Conservation (phyloP, 2,113 vertebrate species). For the Nycticorax nycticorax region DNA sequence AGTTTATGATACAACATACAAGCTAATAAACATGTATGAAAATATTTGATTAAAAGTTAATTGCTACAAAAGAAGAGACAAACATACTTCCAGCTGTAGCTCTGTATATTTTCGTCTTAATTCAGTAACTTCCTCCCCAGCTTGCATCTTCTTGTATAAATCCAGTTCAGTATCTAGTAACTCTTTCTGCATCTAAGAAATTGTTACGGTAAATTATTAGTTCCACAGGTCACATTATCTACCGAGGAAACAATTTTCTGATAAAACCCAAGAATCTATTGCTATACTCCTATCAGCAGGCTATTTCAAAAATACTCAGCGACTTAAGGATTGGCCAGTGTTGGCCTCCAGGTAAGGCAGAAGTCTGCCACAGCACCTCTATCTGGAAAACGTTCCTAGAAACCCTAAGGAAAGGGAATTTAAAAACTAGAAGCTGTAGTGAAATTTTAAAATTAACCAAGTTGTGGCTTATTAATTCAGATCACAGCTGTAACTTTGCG, state of each 20-base stretch:
- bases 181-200: constrained; percentile 91
- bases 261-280: neutral
- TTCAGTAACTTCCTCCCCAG: constrained; percentile 94
- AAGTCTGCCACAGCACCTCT: neutral
- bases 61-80: constrained; percentile 9
- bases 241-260: neutral
- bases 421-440: neutral
- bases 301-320: neutral
- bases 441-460: neutral
- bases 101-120: constrained; percentile 91
- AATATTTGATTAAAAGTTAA: neutral
- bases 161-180: constrained; percentile 95
- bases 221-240: neutral
- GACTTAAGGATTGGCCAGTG: neutral
- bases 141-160: constrained; percentile 94
- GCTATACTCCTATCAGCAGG: neutral
- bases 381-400: neutral
- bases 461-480: neutral
- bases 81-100: constrained; percentile 92
- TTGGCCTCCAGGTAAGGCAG: neutral
- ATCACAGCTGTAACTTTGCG: neutral
- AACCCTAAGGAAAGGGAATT: neutral
- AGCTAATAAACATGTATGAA: neutral
- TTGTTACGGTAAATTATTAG: constrained; percentile 4
- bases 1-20: neutral